Conservation (phyloP, 2,797 vertebrate genomes). For the Syngnathus acus region DNA sequence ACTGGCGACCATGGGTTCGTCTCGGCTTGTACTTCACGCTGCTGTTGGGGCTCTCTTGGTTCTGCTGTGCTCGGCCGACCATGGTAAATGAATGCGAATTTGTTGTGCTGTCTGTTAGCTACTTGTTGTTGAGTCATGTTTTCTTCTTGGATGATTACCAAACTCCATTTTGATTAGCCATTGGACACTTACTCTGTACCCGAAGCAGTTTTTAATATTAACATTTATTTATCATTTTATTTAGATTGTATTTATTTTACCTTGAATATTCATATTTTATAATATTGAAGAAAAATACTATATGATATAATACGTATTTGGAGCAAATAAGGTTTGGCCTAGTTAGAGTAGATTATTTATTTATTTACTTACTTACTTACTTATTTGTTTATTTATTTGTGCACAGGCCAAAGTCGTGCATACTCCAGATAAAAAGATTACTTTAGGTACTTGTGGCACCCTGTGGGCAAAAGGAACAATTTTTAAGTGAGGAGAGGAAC, state of each 20-base stretch:
- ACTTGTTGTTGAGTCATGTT: constrained; percentile 3
- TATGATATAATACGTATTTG: neutral
- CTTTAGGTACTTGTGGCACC: no score
- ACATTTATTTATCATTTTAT: neutral
- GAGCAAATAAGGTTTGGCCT: no score
- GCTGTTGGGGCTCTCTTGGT: constrained; percentile 20
- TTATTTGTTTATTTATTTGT: no score
- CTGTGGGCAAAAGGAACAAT: no score
- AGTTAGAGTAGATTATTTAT: no score
- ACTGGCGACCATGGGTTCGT: constrained; percentile 29
- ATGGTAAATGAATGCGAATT: constrained; percentile 36
- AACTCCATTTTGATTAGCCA: constrained; percentile 37
- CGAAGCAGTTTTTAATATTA: neutral
- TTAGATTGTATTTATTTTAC: neutral
- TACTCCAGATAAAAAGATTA: no score
- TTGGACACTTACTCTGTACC: neutral
- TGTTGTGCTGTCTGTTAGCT: neutral
- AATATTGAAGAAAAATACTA: neutral
- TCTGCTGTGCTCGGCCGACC: constrained; percentile 25
- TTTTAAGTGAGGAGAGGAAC: no score
- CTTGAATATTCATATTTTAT: neutral
- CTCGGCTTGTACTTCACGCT: constrained; percentile 19
- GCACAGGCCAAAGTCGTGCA: no score
- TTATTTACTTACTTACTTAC: no score
- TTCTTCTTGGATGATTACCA: constrained; percentile 4